These are phyloP conservation scores for Acanthoscelides obtectus DNA, from an alignment of 2,888 invertebrate species.

Conservation along the genomic window DNA sequence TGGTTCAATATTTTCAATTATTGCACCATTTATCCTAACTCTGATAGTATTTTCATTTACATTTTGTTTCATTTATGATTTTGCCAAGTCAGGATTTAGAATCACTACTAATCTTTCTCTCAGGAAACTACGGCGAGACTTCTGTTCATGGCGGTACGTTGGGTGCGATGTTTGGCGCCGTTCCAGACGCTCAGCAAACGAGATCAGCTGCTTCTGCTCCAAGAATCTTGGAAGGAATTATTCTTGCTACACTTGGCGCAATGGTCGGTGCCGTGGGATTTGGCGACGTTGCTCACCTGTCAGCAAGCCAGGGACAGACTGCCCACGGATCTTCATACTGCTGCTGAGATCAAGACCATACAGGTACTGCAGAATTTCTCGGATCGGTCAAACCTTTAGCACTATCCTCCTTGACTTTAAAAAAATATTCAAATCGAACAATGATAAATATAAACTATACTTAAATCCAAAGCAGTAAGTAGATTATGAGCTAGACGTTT, in stretches of 20 bases:
- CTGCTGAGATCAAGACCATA: slow-evolving; percentile 76
- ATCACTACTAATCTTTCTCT: too few species aligned
- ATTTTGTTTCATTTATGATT: too few species aligned
- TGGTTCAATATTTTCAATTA: too few species aligned
- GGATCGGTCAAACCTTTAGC: too few species aligned
- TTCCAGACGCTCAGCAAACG: slow-evolving; percentile 82
- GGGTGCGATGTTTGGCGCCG: slow-evolving; percentile 89
- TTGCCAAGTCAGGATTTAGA: too few species aligned
- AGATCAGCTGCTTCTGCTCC: slow-evolving; percentile 79
- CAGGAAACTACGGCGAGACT: slow-evolving; percentile 89
- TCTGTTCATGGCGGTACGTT: slow-evolving; percentile 90
- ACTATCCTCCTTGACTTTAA: too few species aligned
- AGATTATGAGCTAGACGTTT: too few species aligned
- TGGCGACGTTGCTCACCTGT: slow-evolving; percentile 73
- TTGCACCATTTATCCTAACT: too few species aligned
- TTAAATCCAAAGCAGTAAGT: too few species aligned
- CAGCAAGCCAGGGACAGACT: slow-evolving; percentile 72
- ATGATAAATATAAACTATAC: too few species aligned
- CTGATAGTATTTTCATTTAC: too few species aligned
- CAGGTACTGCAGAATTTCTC: slow-evolving; percentile 55
- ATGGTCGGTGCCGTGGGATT: slow-evolving; percentile 88
- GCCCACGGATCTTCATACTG: slow-evolving; percentile 61
- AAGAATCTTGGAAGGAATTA: slow-evolving; percentile 91
- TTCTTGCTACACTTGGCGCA: slow-evolving; percentile 88
- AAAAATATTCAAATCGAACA: too few species aligned